Evolutionary conservation across 2,113 vertebrate species (phyloP), one percentile per base, ranked within the genome.

Genomic region (Macquaria ambigua): DNA sequence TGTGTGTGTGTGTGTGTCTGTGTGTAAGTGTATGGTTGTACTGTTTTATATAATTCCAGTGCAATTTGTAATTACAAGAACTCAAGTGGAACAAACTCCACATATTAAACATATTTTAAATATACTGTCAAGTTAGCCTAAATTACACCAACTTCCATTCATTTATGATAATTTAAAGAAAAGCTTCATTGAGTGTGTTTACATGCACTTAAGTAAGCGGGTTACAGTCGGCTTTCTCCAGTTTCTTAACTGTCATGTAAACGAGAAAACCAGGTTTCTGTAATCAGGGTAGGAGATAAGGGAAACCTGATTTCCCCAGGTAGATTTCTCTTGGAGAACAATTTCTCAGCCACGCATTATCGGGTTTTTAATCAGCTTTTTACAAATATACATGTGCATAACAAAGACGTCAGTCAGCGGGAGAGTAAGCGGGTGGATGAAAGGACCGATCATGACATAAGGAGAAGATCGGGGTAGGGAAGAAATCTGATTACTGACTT

Each of bases 281-380:
- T 78, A 43, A 72, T 34, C 20, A 48, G 28, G 50, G 48, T 59
- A n/a, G 25, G 25, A 63, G 52, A 77, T 75, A 61, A 80, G 21
- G 71, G 68, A 77, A 85, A 76, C 46, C 72, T 46, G 53, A 68
- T 82, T 83, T 87, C 76, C 79, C 76, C 41, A 77, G 67, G 68
- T 83, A 74, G 34, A 59, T 74, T 58, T 75, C 72, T 63, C 70
- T 37, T 20, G 39, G 71, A 62, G 79, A 82, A 69, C 28, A 21
- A 67, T 80, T 69, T 68, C 37, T 85, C 20, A 21, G 2, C 58
- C 1, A 61, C 5, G 46, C 7, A 12, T 39, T n/a, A 61, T 18
- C 0, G 4, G 20, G 6, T 61, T 46, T 73, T 21, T 70, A 55
- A 67, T 79, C 69, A 46, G 31, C 41, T 50, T 84, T 83, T 23